Conservation (phyloP, 2,888 invertebrate genomes). For the Shargacucullia verbasci region DNA sequence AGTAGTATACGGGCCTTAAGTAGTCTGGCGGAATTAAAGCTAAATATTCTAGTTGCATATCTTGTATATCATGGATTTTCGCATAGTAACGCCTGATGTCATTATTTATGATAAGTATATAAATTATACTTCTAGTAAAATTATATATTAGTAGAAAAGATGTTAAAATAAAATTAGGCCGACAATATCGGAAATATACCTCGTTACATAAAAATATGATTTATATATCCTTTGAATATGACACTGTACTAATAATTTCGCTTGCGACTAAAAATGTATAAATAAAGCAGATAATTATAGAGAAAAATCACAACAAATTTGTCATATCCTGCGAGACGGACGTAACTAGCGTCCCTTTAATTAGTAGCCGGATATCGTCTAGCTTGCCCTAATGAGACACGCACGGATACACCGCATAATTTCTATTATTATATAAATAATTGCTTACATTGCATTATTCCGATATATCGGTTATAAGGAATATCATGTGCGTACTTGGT, state of each 20-base stretch:
- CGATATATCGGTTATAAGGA: not conserved
- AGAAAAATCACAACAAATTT: conserved; percentile 77
- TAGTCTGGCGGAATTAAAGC: too few relatives aligned
- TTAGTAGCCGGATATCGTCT: conserved; percentile 80
- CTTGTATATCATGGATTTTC: too few relatives aligned
- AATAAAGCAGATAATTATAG: conserved; percentile 31
- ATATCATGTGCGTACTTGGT: not conserved
- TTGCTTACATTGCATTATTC: conserved; percentile 13
- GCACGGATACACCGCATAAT: conserved; percentile 67
- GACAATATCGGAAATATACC: too few relatives aligned
- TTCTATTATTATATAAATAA: conserved; percentile 34
- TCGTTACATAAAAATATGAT: not conserved
- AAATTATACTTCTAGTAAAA: too few relatives aligned
- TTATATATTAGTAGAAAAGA: too few relatives aligned
- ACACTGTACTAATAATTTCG: conserved; percentile 9
- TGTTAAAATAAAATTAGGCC: too few relatives aligned
- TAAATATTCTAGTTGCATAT: too few relatives aligned
- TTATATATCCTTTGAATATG: conserved; percentile 9
- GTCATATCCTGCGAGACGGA: conserved; percentile 73
- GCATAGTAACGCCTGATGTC: too few relatives aligned
- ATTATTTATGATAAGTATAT: too few relatives aligned
- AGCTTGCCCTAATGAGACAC: conserved; percentile 77
- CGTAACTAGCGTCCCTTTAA: conserved; percentile 75
- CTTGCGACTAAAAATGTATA: conserved; percentile 8
- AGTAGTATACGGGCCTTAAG: too few relatives aligned